phyloP scores from a whole-genome alignment of 2,113 vertebrate species.

The Protobothrops flavoviridis region DNA sequence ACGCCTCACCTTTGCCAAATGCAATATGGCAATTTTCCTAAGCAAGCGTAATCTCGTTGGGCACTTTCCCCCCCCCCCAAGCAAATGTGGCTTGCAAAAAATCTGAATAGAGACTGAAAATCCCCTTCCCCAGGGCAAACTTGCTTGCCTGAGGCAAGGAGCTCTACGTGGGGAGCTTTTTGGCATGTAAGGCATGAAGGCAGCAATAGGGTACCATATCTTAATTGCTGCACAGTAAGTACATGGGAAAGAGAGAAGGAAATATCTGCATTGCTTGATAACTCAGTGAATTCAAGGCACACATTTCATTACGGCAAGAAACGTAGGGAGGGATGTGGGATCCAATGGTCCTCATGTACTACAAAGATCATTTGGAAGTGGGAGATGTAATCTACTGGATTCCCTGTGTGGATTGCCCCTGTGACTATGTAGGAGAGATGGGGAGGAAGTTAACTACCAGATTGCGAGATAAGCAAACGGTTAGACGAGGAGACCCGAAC shows the following conservation, averaged over 20 bases:
- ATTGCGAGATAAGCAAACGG: neutral
- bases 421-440: neutral
- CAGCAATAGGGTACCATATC: neutral
- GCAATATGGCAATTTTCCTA: slow-evolving; percentile 9
- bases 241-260: neutral
- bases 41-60: slow-evolving; percentile 6
- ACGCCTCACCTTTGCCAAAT: slow-evolving; percentile 17
- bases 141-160: neutral
- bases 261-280: neutral
- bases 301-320: neutral
- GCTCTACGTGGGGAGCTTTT: neutral
- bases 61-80: neutral
- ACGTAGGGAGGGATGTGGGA: neutral
- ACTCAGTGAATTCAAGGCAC: neutral
- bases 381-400: neutral
- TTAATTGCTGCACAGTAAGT: neutral
- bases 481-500: neutral
- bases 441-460: neutral
- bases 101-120: neutral
- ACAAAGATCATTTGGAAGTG: neutral
- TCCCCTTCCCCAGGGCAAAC: neutral
- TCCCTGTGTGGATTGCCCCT: neutral
- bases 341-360: neutral
- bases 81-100: neutral
- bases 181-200: neutral